Evolutionary conservation across 92 coral and sea anemone genomes (phyloP), one percentile per base, ranked within the genome.

Genomic region (Desmophyllum pertusum): DNA sequence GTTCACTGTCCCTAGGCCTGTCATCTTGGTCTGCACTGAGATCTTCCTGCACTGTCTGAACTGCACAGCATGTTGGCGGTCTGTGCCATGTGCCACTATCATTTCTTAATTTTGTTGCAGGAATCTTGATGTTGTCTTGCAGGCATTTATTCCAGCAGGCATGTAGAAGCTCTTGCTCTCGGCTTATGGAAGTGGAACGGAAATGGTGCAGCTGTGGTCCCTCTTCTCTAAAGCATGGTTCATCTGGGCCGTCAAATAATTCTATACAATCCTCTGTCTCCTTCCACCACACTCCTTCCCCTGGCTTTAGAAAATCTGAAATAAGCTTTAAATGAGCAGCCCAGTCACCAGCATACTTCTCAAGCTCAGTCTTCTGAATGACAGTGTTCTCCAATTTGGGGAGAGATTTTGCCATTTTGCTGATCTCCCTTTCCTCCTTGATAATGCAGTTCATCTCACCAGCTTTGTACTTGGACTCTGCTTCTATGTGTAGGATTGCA

Each of bases 231-330:
- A 72, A 80, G 48, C 45, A 3, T 33, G 74, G 18, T 76, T 83
- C 88, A 35, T 84, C 85, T 35, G 88, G 85, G 14, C 91, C 90
- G 65, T 93, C 93, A 76, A 90, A 84, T 80, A 90, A 93, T 73
- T 90, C 88, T 70, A 87, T 84, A 68, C 42, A 23, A 41, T 81
- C 85, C 55, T 85, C 88, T 25, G 37, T 63, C 76, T 90, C 92
- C 10, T 38, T 86, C 95, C 96, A 87, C 90, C 94, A 90, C 0
- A 88, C 82, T 0, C 92, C 81, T 43, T 85, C 75, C 38, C 92
- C 92, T 61, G 87, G 84, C 52, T 70, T n/a, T n/a, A n/a, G n/a
- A n/a, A n/a, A n/a, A n/a, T n/a, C n/a, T n/a, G n/a, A n/a, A n/a
- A n/a, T n/a, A n/a, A 46, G 31, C 79, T 70, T 68, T 18, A 88